Conservation (phyloP, 92 coral and sea anemone species). For the Actinernus sp. region DNA sequence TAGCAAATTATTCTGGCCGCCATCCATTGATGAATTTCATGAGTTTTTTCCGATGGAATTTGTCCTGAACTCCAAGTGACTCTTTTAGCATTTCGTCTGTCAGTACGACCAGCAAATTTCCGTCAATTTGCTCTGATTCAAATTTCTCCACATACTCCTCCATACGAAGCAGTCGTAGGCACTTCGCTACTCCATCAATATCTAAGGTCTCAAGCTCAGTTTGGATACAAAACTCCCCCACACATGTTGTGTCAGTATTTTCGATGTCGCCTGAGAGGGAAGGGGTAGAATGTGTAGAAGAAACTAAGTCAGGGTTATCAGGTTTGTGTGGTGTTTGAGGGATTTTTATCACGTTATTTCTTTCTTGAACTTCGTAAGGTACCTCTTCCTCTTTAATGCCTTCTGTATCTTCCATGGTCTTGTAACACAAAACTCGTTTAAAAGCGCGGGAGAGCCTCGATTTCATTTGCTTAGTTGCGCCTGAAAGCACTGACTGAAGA, state of each 20-base stretch:
- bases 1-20: too few relatives aligned
- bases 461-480: neutral
- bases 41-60: constrained; percentile 6
- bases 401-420: too few relatives aligned
- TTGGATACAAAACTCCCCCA: neutral
- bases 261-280: too few relatives aligned
- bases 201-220: constrained; percentile 10
- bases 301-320: too few relatives aligned
- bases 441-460: too few relatives aligned
- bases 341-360: too few relatives aligned
- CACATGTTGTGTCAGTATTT: neutral
- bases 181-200: constrained; percentile 21
- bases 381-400: too few relatives aligned
- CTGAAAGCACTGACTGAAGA: too few relatives aligned
- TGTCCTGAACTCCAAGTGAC: neutral
- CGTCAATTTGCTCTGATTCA: neutral
- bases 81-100: neutral
- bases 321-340: too few relatives aligned
- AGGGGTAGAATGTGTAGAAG: too few relatives aligned
- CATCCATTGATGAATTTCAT: constrained; percentile 7
- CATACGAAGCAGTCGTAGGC: constrained; percentile 9
- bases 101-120: neutral
- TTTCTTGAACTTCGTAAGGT: too few relatives aligned
- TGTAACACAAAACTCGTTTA: too few relatives aligned
- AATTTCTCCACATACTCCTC: neutral